These are phyloP conservation scores for Cherax quadricarinatus DNA, from an alignment of 1,140 invertebrate species.

Conservation along the genomic window DNA sequence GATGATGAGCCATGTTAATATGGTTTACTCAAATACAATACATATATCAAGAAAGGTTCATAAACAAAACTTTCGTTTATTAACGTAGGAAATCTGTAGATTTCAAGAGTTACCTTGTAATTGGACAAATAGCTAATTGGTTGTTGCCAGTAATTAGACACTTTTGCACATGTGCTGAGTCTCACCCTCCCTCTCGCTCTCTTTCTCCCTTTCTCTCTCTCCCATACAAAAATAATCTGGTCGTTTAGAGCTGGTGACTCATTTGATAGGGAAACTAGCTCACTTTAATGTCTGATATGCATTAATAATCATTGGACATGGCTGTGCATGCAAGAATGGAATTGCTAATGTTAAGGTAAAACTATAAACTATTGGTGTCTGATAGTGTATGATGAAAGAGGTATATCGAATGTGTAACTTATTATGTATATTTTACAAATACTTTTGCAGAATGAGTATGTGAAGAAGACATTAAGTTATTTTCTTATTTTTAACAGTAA, in stretches of 20 bases:
- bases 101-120: neutral
- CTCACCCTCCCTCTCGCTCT: neutral
- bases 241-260: neutral
- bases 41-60: neutral
- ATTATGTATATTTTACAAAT: neutral
- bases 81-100: neutral
- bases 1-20: neutral
- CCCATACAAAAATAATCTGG: neutral
- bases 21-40: neutral
- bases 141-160: slow-evolving; percentile 11
- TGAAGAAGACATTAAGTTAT: neutral
- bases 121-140: neutral
- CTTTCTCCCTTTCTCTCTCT: neutral
- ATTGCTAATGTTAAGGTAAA: neutral
- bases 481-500: slow-evolving; percentile 3
- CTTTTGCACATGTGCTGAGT: slow-evolving; percentile 30
- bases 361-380: neutral
- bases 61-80: neutral
- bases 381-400: neutral
- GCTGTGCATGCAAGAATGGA: slow-evolving; percentile 2
- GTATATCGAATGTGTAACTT: neutral
- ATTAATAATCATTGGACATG: neutral
- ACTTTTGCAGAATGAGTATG: neutral
- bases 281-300: neutral
- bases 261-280: neutral